Evolutionary conservation across 2,113 vertebrate genomes (phyloP), one percentile per base, ranked within the genome.

Genomic region (Sebastes schlegelii): DNA sequence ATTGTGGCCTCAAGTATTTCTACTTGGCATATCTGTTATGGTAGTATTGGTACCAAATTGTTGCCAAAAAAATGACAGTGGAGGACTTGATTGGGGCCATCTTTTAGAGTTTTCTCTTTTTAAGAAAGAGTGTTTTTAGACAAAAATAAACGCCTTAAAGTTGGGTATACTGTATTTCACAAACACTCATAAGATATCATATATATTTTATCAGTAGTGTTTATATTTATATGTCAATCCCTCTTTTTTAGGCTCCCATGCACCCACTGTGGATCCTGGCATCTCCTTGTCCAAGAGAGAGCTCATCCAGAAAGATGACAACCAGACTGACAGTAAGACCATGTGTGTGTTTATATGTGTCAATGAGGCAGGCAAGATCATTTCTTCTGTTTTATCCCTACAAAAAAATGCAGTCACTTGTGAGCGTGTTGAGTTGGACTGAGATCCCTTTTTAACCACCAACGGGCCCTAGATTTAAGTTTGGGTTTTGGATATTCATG

Each of bases 211-310:
- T 68, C 9, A 43, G 11, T 55, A 6, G 26, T 26, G 26, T 26
- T 26, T 77, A 2, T 16, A 21, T 83, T 62, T 26, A 64, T 45
- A 49, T 58, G 23, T 63, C 1, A 48, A 49, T 82, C 8, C 5
- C 42, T 74, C 23, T 43, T 71, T 45, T 34, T n/a, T 55, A 93
- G 92, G 61, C n/a, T 77, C 34, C 23, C 49, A 16, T 43, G 64
- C 58, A 74, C 46, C 80, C 43, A 21, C 55, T 69, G 83, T 65
- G 74, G 82, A 83, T 70, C 57, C 17, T 4, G 70, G 72, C 58
- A 74, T 86, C 42, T 55, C 61, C 66, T 77, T 94, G 83, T 88
- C 77, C 6, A 91, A 90, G 66, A 93, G 93, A 69, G 88, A 85
- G 49, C 85, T 94, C 65, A 54, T 54, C 51, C 88, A 87, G 61